These are phyloP conservation scores for Hypomesus transpacificus DNA, from an alignment of 2,113 vertebrate genomes.

Conservation along the genomic window DNA sequence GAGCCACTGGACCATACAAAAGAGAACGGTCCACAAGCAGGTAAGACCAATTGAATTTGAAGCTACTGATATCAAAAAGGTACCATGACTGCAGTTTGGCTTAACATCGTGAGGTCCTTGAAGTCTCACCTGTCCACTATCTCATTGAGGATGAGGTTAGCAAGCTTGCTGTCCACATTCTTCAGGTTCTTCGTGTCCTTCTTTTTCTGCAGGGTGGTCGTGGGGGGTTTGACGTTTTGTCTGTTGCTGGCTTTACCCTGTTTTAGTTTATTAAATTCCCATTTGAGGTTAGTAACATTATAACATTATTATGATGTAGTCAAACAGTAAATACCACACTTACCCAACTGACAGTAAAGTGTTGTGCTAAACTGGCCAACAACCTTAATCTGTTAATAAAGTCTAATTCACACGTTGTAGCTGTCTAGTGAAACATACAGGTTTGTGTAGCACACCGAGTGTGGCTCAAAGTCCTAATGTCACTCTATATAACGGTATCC, in stretches of 20 bases:
- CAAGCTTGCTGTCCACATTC: slow-evolving; percentile 96
- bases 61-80: background rate
- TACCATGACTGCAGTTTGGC: background rate
- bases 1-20: slow-evolving; percentile 71
- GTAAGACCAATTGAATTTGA: background rate
- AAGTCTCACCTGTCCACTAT: slow-evolving; percentile 87
- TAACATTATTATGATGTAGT: too few species aligned
- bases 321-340: background rate
- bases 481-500: too few species aligned
- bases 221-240: slow-evolving; percentile 70
- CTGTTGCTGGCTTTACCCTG: slow-evolving; percentile 75
- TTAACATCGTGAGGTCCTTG: slow-evolving; percentile 10
- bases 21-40: background rate
- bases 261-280: background rate
- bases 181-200: slow-evolving; percentile 90
- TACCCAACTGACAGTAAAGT: background rate
- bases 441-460: too few species aligned
- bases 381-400: background rate
- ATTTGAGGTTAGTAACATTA: background rate
- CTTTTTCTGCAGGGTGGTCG: slow-evolving; percentile 55
- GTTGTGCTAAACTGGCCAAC: background rate
- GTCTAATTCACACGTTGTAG: slow-evolving; percentile 5
- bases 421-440: too few species aligned
- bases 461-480: too few species aligned
- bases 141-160: slow-evolving; percentile 92